Conservation (phyloP, 2,888 invertebrate species). For the Harpalus rubripes region DNA sequence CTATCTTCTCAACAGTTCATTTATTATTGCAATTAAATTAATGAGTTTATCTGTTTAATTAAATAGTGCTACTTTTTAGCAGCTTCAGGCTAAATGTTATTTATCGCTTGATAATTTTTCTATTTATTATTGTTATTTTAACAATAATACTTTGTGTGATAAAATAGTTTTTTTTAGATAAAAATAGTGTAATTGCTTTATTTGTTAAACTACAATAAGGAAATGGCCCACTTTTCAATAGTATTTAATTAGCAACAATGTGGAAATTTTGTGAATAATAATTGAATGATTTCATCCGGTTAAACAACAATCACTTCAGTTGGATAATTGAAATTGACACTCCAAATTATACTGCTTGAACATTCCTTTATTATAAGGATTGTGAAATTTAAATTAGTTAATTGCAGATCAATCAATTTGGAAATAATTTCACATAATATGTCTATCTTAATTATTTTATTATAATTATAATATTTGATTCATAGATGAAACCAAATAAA, state of each 20-base stretch:
- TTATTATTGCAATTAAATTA: constrained; percentile 11
- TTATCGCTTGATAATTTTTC: constrained; percentile 10
- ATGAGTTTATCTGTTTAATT: constrained; percentile 21
- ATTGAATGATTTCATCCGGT: neutral
- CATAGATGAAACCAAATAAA: too few species aligned
- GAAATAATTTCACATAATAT: neutral
- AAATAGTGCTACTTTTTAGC: constrained; percentile 1
- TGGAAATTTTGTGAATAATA: neutral
- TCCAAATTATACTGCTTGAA: neutral
- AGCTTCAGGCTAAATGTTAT: constrained; percentile 1
- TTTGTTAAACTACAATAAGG: neutral
- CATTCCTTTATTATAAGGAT: constrained; percentile 10
- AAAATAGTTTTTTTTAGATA: neutral
- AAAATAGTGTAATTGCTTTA: neutral
- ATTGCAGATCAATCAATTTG: constrained; percentile 3
- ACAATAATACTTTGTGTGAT: constrained; percentile 7
- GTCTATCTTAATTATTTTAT: neutral
- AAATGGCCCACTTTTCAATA: neutral
- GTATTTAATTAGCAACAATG: neutral
- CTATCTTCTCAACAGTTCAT: neutral
- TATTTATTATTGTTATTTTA: neutral
- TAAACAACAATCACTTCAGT: neutral
- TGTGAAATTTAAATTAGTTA: neutral
- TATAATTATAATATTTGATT: too few species aligned
- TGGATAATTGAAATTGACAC: constrained; percentile 12